Evolutionary conservation across 2,888 invertebrate genomes (phyloP).

Genomic region (Plebejus anna): DNA sequence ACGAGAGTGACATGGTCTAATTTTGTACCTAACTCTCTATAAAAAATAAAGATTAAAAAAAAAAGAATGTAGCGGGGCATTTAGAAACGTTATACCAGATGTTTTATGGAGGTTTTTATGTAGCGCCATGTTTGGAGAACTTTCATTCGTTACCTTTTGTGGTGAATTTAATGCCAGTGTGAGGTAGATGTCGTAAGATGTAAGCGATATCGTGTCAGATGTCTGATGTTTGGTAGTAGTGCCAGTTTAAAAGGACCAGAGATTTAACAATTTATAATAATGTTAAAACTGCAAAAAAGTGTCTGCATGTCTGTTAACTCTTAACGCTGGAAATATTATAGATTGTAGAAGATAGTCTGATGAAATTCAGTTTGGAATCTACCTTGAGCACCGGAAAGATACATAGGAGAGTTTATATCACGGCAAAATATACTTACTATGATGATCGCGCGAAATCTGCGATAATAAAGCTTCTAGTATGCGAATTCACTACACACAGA

Average conservation of each 20-base stretch:
- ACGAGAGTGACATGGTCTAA: too few species aligned
- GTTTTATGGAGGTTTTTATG: slow-evolving; percentile 6
- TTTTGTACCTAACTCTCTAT: too few species aligned
- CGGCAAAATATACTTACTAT: not conserved
- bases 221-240: not conserved
- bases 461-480: not conserved
- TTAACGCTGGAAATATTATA: too few species aligned
- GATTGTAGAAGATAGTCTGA: too few species aligned
- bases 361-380: too few species aligned
- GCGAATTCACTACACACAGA: not conserved
- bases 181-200: not conserved
- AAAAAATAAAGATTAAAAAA: too few species aligned
- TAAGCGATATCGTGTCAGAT: not conserved
- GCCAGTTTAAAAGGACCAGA: not conserved
- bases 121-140: not conserved
- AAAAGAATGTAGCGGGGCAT: not conserved
- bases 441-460: not conserved
- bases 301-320: too few species aligned
- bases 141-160: slow-evolving; percentile 2
- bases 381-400: too few species aligned
- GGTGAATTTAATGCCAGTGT: not conserved
- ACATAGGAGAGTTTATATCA: not conserved
- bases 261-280: too few species aligned
- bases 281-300: too few species aligned
- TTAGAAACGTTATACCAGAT: not conserved